Evolutionary conservation across 2,888 invertebrate species (phyloP), one percentile per base, ranked within the genome.

Genomic region (Ganaspis brasiliensis): DNA sequence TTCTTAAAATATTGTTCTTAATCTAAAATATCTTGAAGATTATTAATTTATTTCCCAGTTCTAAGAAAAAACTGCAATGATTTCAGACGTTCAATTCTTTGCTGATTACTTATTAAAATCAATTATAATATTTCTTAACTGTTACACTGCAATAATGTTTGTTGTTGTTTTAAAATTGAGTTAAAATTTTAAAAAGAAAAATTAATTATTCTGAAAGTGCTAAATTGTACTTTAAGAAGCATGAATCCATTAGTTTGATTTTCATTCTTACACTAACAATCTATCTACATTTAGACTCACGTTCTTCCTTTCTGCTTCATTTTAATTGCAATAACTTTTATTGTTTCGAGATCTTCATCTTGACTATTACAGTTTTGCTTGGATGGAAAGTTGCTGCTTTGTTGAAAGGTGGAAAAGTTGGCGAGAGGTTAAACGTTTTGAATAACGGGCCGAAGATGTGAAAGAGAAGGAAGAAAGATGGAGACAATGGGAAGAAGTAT

Each of bases 291-390:
- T 52, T 19, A 52, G 52, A 9, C 19, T 19, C 16, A 16, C 19
- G 16, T 52, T 19, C 52, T 9, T 52, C n/a, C 19, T 45, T 2
- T 12, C 19, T 19, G 16, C 16, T 31, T 1, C 35, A n/a, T 59
- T 59, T 59, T 59, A 59, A 59, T 59, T 59, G 6, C 59, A 35
- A 59, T 59, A 59, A 59, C n/a, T 59, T 59, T 26, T 26, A 57
- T 59, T 59, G 59, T 59, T 59, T 59, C 59, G 31, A 31, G 10
- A 16, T 52, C 19, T n/a, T 19, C 19, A 9, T 52, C 52, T 52
- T 52, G 52, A 31, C 31, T 31, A 31, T 31, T 14, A 45, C 14
- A 45, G 14, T 45, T 45, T 45, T 45, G 45, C 45, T 45, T 45
- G 14, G 45, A 14, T 45, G 10, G 45, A 21, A 55, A 21, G 31